phyloP scores from a whole-genome alignment of 2,113 vertebrate genomes.

The Chinchilla lanigera region DNA sequence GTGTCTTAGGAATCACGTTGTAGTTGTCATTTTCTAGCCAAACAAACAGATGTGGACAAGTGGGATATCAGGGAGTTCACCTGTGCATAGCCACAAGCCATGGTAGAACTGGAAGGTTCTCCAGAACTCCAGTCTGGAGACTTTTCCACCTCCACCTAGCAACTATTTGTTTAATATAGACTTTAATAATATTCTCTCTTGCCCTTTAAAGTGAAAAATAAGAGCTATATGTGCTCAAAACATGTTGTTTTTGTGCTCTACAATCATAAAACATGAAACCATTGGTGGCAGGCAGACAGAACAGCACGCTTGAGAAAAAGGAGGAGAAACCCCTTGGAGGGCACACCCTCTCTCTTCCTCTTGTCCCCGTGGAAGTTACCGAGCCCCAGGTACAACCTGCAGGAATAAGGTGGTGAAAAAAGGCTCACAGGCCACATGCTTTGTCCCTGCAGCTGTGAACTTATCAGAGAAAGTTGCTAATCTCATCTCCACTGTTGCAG shows the following conservation, averaged over 20 bases:
- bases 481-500: neutral
- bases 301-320: neutral
- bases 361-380: too few species aligned
- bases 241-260: neutral
- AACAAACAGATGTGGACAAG: neutral
- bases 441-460: neutral
- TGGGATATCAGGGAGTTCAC: neutral
- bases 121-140: too few species aligned
- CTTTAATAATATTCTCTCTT: neutral
- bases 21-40: neutral
- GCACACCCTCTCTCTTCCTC: accelerated
- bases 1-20: neutral
- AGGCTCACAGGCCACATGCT: neutral
- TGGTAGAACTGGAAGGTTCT: neutral
- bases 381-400: neutral
- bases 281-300: neutral
- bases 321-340: neutral
- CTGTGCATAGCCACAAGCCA: neutral
- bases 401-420: neutral
- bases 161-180: neutral
- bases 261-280: neutral
- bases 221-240: neutral
- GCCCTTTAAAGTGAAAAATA: neutral
- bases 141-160: neutral
- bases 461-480: neutral